Conservation (phyloP, 2,797 vertebrate genomes). For the Enteromius anoplus region DNA sequence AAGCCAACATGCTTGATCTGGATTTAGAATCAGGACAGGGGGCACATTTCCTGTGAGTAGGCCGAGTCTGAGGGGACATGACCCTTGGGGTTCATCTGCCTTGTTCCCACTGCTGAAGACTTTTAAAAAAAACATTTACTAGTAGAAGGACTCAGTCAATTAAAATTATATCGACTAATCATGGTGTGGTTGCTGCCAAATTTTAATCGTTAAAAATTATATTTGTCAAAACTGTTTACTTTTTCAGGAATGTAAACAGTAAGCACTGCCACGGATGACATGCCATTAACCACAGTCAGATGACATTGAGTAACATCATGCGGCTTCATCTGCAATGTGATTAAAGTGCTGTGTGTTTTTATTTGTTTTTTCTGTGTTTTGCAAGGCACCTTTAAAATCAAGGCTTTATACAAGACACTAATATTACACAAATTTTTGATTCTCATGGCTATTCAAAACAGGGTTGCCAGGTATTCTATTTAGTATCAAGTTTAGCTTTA, state of each 20-base stretch:
- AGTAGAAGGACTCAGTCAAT: not conserved
- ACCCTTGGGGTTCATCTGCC: slow-evolving; percentile 34
- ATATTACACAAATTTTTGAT: not conserved
- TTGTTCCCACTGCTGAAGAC: slow-evolving; percentile 41
- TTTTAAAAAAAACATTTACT: slow-evolving; percentile 6
- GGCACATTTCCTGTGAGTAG: slow-evolving; percentile 73
- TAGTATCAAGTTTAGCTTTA: not conserved
- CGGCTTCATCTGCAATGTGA: not conserved
- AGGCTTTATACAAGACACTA: not conserved
- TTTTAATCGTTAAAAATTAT: not conserved
- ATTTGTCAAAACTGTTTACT: not conserved
- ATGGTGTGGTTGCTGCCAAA: not conserved
- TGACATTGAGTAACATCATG: not conserved
- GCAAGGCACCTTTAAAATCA: not conserved
- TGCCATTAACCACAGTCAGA: not conserved
- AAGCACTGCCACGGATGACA: not conserved
- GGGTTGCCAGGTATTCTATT: not conserved
- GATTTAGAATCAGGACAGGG: slow-evolving; percentile 69
- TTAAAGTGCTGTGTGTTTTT: not conserved
- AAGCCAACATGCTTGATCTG: slow-evolving; percentile 72
- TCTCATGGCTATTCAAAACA: not conserved
- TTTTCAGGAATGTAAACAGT: slow-evolving; percentile 4
- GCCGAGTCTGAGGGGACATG: slow-evolving; percentile 34
- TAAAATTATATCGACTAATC: not conserved
- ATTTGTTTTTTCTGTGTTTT: not conserved